These are phyloP conservation scores for Dasypogon diadema DNA, from an alignment of 2,888 invertebrate species.

Conservation along the genomic window DNA sequence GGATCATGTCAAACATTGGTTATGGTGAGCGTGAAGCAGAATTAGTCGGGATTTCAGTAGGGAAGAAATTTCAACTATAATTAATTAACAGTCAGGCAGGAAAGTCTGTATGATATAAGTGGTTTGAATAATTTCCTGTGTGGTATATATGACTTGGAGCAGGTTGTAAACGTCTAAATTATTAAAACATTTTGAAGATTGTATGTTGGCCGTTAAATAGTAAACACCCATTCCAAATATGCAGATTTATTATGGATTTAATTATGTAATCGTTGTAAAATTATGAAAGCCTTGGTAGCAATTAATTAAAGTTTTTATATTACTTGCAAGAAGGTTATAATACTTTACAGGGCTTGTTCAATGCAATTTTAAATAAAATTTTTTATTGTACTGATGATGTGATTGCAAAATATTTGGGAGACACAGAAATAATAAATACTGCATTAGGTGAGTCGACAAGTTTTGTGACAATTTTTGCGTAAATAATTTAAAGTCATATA, in stretches of 20 bases:
- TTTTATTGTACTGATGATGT: no score
- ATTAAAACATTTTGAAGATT: no score
- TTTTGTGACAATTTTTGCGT: no score
- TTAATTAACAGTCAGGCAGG: slow-evolving; percentile 22
- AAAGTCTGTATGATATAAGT: slow-evolving; percentile 11
- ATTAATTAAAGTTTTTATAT: slow-evolving; percentile 35
- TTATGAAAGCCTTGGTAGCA: slow-evolving; percentile 39
- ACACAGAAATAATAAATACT: no score
- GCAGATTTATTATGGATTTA: slow-evolving; percentile 26
- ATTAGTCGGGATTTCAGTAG: background rate
- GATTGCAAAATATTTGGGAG: no score
- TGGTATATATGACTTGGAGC: no score
- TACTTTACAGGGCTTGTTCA: slow-evolving; percentile 27
- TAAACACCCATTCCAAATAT: slow-evolving; percentile 43
- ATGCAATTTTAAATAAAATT: no score
- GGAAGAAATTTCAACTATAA: slow-evolving; percentile 28
- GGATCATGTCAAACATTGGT: slow-evolving; percentile 48
- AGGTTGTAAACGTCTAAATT: no score
- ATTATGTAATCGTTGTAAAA: slow-evolving; percentile 24
- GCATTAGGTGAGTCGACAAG: no score
- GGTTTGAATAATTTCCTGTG: slow-evolving; percentile 19
- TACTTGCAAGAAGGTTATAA: slow-evolving; percentile 1
- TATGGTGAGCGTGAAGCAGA: slow-evolving; percentile 7
- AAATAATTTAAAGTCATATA: no score
- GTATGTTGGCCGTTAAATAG: slow-evolving; percentile 29